Percentiles rank a stretch among this genome's conserved stretches.
Evolutionary conservation across 64 coral and sea anemone genomes (phyloP).

Genomic region (Actinia equina): DNA sequence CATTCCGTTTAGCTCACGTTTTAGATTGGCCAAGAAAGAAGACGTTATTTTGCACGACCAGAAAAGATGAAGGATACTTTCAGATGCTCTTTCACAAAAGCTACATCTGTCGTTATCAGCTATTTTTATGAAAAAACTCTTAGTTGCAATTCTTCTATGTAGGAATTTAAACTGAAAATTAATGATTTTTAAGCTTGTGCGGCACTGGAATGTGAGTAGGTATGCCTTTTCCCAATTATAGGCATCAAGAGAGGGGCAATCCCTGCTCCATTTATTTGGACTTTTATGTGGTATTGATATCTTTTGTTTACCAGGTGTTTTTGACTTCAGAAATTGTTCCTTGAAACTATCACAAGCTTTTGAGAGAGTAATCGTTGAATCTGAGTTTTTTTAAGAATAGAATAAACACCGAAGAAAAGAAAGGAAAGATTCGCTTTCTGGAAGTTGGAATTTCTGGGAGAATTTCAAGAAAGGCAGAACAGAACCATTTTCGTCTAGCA

Average conservation of each 20-base stretch:
- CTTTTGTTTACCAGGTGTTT: not conserved
- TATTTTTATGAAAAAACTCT: conserved; percentile 6
- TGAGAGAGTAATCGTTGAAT: not conserved
- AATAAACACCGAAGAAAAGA: not conserved
- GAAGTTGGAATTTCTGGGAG: not conserved
- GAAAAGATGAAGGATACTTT: no score
- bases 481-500: not conserved
- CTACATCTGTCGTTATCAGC: not conserved
- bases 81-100: not conserved
- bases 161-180: conserved; percentile 32
- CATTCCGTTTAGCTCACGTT: no score
- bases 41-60: not conserved
- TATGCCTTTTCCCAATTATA: not conserved
- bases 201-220: not conserved
- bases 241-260: not conserved
- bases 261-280: not conserved
- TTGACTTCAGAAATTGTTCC: conserved; percentile 3
- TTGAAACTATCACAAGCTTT: not conserved
- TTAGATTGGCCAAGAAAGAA: no score
- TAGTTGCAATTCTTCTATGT: conserved; percentile 19
- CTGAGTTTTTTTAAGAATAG: not conserved
- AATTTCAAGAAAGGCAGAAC: not conserved
- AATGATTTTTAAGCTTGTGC: not conserved
- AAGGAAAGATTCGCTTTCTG: not conserved
- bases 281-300: not conserved